phyloP scores from a whole-genome alignment of 2,888 invertebrate genomes.

The Colletes collaris region DNA sequence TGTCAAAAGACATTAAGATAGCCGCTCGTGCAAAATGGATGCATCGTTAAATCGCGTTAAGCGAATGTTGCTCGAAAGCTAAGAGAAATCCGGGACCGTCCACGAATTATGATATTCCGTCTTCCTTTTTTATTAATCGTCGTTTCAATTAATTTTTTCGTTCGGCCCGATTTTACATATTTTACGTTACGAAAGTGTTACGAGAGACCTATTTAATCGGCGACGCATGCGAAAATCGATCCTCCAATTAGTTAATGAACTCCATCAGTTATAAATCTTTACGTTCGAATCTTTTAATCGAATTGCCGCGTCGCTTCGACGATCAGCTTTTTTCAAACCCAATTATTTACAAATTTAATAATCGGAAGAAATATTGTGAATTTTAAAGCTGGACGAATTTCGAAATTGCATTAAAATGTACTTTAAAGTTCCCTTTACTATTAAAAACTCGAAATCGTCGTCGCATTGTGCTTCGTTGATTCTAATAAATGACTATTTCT shows the following conservation, averaged over 20 bases:
- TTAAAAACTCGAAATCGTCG: no score
- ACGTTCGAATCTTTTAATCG: neutral
- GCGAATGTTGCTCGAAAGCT: conserved; percentile 20
- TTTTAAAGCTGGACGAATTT: no score
- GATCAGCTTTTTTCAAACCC: neutral
- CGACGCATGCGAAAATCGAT: neutral
- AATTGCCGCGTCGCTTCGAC: neutral
- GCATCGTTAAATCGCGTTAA: conserved; percentile 18
- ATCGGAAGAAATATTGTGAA: no score
- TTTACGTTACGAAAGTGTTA: conserved; percentile 3
- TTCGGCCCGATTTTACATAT: neutral
- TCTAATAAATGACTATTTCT: no score
- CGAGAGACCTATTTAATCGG: conserved; percentile 3
- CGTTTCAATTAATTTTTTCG: conserved; percentile 14
- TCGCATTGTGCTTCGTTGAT: no score
- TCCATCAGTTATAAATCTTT: neutral
- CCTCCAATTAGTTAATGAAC: conserved; percentile 37
- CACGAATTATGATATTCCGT: neutral
- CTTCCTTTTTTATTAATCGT: neutral
- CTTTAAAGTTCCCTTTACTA: no score
- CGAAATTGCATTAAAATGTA: no score
- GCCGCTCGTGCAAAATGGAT: conserved; percentile 4
- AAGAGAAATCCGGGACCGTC: conserved; percentile 2
- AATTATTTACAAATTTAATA: no score
- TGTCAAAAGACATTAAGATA: conserved; percentile 26